Conservation (phyloP, 2,113 vertebrate species). For the Odobenus rosmarus region DNA sequence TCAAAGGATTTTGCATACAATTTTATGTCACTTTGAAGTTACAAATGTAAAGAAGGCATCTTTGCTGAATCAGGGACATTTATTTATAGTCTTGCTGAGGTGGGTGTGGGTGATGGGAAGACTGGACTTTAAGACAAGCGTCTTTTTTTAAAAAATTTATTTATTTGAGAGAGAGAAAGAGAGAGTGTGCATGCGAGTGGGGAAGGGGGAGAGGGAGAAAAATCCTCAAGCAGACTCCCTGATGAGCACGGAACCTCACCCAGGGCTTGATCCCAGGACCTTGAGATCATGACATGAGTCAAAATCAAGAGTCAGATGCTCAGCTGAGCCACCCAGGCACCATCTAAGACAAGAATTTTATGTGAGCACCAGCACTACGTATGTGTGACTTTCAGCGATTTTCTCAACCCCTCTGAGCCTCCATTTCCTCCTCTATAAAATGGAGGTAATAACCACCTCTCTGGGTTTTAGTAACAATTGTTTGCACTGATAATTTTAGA, state of each 20-base stretch:
- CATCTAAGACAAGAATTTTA: background rate
- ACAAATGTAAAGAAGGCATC: background rate
- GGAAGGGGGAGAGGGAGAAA: background rate
- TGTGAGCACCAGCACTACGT: background rate
- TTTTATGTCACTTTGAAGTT: constrained; percentile 12
- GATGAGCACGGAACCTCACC: background rate
- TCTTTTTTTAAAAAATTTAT: background rate
- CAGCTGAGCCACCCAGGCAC: background rate
- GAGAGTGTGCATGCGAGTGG: background rate
- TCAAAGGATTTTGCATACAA: background rate
- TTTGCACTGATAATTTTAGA: background rate
- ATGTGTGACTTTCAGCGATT: background rate
- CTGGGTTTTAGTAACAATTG: background rate
- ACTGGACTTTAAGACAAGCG: background rate
- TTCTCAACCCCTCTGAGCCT: background rate
- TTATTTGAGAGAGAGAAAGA: background rate
- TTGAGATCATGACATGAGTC: background rate
- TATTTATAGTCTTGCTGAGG: background rate
- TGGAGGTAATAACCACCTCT: background rate
- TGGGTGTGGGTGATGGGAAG: background rate
- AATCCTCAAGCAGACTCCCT: background rate
- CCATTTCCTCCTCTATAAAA: background rate
- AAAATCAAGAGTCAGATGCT: background rate
- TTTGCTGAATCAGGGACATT: background rate
- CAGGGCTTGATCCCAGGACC: background rate